These are phyloP conservation scores for Acanthis flammea DNA, from an alignment of 2,797 vertebrate species.

Conservation along the genomic window DNA sequence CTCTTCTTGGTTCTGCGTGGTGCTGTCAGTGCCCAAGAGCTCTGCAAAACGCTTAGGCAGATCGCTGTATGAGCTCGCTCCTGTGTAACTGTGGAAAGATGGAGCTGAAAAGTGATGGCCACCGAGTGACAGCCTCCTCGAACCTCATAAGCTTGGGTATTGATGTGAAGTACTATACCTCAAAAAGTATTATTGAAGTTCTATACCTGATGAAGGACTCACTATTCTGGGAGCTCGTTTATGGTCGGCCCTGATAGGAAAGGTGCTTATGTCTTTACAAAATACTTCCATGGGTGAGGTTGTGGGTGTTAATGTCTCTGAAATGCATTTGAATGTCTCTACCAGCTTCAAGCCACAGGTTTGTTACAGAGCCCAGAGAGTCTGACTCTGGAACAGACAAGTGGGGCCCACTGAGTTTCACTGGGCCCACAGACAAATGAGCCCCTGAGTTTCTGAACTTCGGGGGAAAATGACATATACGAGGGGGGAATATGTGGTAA, in stretches of 20 bases:
- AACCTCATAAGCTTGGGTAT: rapidly evolving
- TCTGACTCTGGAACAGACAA: neutral
- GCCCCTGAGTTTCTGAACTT: neutral
- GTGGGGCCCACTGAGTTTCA: no score
- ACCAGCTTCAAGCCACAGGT: neutral
- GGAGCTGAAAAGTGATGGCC: neutral
- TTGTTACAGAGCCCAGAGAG: neutral
- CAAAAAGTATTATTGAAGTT: neutral
- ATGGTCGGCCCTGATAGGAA: neutral
- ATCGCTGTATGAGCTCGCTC: rapidly evolving
- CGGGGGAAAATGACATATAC: rapidly evolving
- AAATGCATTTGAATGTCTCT: neutral
- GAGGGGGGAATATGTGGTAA: neutral
- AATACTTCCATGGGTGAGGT: neutral
- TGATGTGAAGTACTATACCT: no score
- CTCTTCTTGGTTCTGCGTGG: neutral
- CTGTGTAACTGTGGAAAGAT: neutral
- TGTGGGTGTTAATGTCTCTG: neutral
- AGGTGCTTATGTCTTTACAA: neutral
- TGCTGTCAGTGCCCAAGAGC: rapidly evolving
- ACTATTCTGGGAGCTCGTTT: neutral
- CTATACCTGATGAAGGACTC: neutral
- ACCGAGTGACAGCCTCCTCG: rapidly evolving
- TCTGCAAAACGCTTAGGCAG: rapidly evolving
- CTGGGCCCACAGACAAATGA: no score